Evolutionary conservation across 2,113 vertebrate species (phyloP).

Genomic region (Notechis scutatus): DNA sequence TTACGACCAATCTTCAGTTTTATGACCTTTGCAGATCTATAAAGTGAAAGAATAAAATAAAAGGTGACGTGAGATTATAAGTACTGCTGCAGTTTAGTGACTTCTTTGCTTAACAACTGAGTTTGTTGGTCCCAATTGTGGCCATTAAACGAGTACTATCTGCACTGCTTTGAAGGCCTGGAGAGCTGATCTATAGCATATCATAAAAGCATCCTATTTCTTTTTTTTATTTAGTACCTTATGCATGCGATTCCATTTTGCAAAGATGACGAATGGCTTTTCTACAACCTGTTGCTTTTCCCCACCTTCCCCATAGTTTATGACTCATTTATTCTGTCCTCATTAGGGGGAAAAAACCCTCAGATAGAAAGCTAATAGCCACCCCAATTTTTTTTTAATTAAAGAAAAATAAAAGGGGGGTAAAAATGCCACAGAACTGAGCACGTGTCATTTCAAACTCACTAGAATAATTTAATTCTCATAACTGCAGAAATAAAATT

Average conservation of each 20-base stretch:
- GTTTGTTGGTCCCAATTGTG: background rate
- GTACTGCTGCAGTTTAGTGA: background rate
- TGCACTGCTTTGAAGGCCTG: background rate
- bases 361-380: background rate
- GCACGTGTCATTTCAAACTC: background rate
- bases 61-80: background rate
- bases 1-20: background rate
- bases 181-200: background rate
- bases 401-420: background rate
- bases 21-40: background rate
- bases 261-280: background rate
- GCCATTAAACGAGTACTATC: background rate
- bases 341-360: background rate
- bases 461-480: background rate
- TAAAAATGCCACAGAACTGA: background rate
- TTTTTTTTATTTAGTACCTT: background rate
- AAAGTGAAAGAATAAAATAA: background rate
- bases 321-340: background rate
- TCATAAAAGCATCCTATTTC: background rate
- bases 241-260: background rate
- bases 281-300: background rate
- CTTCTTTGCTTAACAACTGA: background rate
- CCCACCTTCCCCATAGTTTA: background rate
- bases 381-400: background rate
- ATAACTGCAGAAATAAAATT: background rate